Percentiles rank a stretch among this genome's conserved stretches.
Conservation (phyloP, 2,797 vertebrate genomes). For the Hemitrygon akajei region DNA sequence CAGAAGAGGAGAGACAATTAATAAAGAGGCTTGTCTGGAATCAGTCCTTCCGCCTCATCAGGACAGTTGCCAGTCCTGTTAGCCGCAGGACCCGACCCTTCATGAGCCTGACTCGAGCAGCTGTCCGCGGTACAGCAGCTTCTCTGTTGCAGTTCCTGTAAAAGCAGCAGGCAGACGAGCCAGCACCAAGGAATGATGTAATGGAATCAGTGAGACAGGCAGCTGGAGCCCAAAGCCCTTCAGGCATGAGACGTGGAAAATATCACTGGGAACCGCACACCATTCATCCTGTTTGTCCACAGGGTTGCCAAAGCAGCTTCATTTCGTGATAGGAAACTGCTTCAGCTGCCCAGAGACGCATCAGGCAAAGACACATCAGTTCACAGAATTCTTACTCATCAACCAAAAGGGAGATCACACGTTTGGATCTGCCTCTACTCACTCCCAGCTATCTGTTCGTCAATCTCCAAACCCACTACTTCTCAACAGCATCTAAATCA, state of each 20-base stretch:
- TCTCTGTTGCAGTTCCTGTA: neutral
- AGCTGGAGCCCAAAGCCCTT: neutral
- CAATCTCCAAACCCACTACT: neutral
- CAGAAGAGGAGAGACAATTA: too few relatives aligned
- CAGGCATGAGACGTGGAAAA: neutral
- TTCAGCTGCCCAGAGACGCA: neutral
- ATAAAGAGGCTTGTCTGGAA: too few relatives aligned
- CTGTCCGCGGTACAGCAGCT: neutral
- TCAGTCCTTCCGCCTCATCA: too few relatives aligned
- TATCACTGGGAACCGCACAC: neutral
- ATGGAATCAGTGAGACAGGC: conserved; percentile 13
- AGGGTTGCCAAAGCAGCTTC: neutral
- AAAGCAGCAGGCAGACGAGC: neutral
- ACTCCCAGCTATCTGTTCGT: neutral
- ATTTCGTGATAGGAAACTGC: neutral
- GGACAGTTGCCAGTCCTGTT: too few relatives aligned
- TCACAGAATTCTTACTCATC: neutral
- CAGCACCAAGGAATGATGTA: neutral
- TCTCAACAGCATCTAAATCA: too few relatives aligned
- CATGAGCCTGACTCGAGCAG: too few relatives aligned
- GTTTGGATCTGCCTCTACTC: neutral
- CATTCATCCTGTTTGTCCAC: conserved; percentile 7
- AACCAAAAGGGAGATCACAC: neutral
- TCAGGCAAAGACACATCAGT: neutral
- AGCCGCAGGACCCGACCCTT: too few relatives aligned